Evolutionary conservation across 2,888 invertebrate species (phyloP).

Genomic region (Leucophenga montana): DNA sequence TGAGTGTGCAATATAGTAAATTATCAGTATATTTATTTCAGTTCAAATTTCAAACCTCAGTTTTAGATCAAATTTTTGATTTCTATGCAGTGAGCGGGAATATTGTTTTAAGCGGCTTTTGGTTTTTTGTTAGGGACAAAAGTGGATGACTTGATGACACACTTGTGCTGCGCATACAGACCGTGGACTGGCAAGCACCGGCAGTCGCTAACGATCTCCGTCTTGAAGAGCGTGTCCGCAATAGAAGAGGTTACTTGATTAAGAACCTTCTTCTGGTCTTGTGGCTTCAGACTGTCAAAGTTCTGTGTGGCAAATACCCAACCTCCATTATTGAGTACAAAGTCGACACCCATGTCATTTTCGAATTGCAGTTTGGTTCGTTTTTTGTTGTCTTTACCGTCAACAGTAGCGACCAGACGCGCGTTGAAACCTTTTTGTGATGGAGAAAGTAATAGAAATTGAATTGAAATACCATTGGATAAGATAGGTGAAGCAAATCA

Average conservation of each 20-base stretch:
- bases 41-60: too few relatives aligned
- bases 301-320: slow-evolving; percentile 70
- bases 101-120: slow-evolving; percentile 49
- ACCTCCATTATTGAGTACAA: slow-evolving; percentile 75
- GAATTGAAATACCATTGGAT: background rate
- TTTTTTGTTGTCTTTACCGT: slow-evolving; percentile 77
- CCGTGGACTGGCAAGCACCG: slow-evolving; percentile 60
- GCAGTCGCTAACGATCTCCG: slow-evolving; percentile 69
- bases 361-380: slow-evolving; percentile 76
- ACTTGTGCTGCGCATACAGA: slow-evolving; percentile 68
- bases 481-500: slow-evolving; percentile 33
- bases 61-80: too few relatives aligned
- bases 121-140: slow-evolving; percentile 68
- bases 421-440: slow-evolving; percentile 75
- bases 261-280: slow-evolving; percentile 63
- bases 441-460: background rate
- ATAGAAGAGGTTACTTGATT: slow-evolving; percentile 65
- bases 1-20: too few relatives aligned
- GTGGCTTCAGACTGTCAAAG: slow-evolving; percentile 59
- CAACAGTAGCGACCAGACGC: slow-evolving; percentile 78
- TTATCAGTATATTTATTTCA: too few relatives aligned
- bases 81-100: background rate
- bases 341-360: slow-evolving; percentile 80
- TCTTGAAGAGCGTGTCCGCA: slow-evolving; percentile 71
- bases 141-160: slow-evolving; percentile 62